Evolutionary conservation across 53 echinoderm and acorn worm genomes (phyloP).

Genomic region (Mesocentrotus franciscanus): DNA sequence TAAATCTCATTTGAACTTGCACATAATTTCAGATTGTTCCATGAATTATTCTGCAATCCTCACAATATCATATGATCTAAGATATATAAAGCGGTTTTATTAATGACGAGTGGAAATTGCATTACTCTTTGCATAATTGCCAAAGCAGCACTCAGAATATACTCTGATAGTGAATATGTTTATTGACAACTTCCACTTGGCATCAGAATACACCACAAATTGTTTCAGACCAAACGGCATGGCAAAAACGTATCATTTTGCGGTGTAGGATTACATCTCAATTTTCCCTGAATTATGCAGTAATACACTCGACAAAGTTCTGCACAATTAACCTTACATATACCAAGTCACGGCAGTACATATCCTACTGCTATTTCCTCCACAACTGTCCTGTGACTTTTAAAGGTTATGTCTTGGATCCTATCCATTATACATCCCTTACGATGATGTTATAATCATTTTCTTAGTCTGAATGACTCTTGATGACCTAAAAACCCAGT

Average conservation of each 20-base stretch:
- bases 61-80: neutral
- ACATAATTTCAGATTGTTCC: neutral
- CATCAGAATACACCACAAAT: slow-evolving; percentile 40
- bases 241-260: slow-evolving; percentile 43
- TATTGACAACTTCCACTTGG: neutral
- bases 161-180: neutral
- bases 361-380: neutral
- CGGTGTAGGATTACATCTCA: slow-evolving; percentile 53
- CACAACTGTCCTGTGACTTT: neutral
- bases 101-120: neutral
- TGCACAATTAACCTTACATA: slow-evolving; percentile 19
- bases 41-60: neutral
- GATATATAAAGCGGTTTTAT: neutral
- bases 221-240: slow-evolving; percentile 19
- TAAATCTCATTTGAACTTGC: neutral
- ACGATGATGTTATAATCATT: neutral
- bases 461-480: neutral
- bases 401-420: neutral
- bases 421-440: neutral
- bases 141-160: neutral
- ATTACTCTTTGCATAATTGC: neutral
- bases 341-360: neutral
- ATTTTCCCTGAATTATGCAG: slow-evolving; percentile 61
- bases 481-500: neutral
- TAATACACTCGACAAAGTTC: neutral